Base-by-base conservation (phyloP, 2,797 vertebrate species). In the Dermochelys coriacea region DNA sequence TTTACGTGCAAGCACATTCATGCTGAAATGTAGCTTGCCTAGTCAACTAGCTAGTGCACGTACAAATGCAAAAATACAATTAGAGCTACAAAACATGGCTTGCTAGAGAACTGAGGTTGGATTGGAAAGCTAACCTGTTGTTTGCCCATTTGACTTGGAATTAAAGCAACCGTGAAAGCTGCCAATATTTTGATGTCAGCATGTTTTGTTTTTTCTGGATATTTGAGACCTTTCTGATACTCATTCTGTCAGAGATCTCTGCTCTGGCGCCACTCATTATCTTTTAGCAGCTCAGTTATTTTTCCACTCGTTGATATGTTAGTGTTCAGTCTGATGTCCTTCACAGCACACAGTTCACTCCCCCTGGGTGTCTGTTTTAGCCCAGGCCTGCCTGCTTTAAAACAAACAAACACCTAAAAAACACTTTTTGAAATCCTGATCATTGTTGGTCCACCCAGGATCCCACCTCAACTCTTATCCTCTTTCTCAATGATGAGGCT, bases 141-240 rank as follows among this genome's bases (percentile, higher is more conserved):
- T 95, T 94, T 95, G 93, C 95, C 90, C 94, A 59, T 94, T 95
- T 97, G 95, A 92, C 94, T 96, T 97, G 97, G 96, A 96, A 95
- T 93, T 89, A 97, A 95, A 91, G 90, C 91, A 94, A 89, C 87
- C 68, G 41, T 82, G 93, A 86, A 90, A 91, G 82, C 93, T 96
- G 97, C 97, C 96, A 98, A 80, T 94, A 93, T 96, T 97, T 98
- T 96, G 90, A 95, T 97, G 96, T 97, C 94, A 93, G 94, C 89
- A 91, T 93, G 87, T 95, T 97, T 96, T 97, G 91, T 93, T 93
- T 94, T 96, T 95, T 82, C 93, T 97, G 94, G 94, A 86, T 97
- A 93, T 96, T 78, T 89, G 86, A 91, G 90, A 90, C 93, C 89
- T 94, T 94, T 95, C 94, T 95, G 88, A 96, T 97, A 92, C 80